Evolutionary conservation across 2,113 vertebrate species (phyloP), one percentile per base, ranked within the genome.

Genomic region (Otis tarda): DNA sequence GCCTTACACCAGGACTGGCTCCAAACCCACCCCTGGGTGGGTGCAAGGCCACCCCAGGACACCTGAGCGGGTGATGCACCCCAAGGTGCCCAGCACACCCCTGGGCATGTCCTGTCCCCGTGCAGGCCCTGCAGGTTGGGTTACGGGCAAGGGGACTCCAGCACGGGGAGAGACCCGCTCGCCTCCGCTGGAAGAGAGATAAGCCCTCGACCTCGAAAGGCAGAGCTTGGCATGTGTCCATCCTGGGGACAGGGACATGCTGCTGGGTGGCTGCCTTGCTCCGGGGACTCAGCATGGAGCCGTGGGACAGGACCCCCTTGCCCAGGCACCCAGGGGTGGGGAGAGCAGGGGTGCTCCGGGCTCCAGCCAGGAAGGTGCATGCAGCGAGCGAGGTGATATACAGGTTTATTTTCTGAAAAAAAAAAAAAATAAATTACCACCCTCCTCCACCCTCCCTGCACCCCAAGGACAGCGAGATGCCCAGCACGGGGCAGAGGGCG

Each of bases 171-270:
- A 87, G 89, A 89, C 84, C 63, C 68, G 15, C 81, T 37, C 8
- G 39, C 90, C 87, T 87, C 94, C 14, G 13, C 53, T 87, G 95
- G 94, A 95, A 94, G 41, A 10, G 88, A 93, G 95, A 96, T 96
- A 95, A 94, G 93, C 55, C 78, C 60, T 21, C 41, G 78, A 89
- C 81, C 90, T 37, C 35, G 50, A 27, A 45, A 49, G 65, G 88
- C 33, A 84, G 93, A 43, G 37, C 60, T 81, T 91, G 95, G 95
- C 90, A 0, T 9, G 69, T 6, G 8, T 55, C 95, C 94, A 94
- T 0, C 15, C 4, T 18, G 3, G 80, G 86, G 33, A 69, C 55
- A 10, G 94, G 4, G 80, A 83, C 75, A 18, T 4, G 52, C 37
- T 1, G 73, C 52, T 0, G 59, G 28, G 6, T 0, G 9, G 53